Evolutionary conservation across 1,140 invertebrate species (phyloP).

Genomic region (Spodoptera frugiperda): DNA sequence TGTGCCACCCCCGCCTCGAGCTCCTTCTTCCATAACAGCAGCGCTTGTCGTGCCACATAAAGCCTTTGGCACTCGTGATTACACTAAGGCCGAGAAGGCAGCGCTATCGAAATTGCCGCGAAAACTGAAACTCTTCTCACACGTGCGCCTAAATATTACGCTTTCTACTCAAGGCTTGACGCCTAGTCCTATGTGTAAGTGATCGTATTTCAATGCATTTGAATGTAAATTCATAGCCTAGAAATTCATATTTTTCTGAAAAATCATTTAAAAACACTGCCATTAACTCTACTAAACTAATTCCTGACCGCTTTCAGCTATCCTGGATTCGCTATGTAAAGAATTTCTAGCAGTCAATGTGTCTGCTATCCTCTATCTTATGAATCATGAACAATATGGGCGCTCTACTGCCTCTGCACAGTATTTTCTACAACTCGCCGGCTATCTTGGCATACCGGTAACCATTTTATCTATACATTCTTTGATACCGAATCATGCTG

Average conservation of each 20-base stretch:
- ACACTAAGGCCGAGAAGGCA: constrained; percentile 90
- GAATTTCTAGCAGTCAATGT: constrained; percentile 95
- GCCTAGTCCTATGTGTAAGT: constrained; percentile 92
- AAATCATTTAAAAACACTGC: constrained; percentile 29
- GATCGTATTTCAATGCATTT: constrained; percentile 21
- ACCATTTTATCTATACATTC: constrained; percentile 61
- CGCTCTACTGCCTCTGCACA: constrained; percentile 96
- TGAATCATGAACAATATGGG: constrained; percentile 96
- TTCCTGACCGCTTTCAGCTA: constrained; percentile 88
- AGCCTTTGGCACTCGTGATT: constrained; percentile 90
- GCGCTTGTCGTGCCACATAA: constrained; percentile 92
- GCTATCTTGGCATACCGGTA: constrained; percentile 89
- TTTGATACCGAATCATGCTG: constrained; percentile 30
- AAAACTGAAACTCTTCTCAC: constrained; percentile 89
- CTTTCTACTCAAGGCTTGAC: constrained; percentile 91
- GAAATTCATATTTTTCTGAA: constrained; percentile 32
- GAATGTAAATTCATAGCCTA: constrained; percentile 30
- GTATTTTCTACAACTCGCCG: constrained; percentile 96
- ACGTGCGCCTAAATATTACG: constrained; percentile 89
- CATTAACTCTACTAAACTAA: constrained; percentile 28
- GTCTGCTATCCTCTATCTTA: constrained; percentile 96
- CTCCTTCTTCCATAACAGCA: constrained; percentile 85
- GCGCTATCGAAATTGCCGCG: constrained; percentile 88
- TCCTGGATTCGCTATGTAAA: constrained; percentile 94
- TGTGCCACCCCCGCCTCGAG: constrained; percentile 74